Conservation (phyloP, 2,888 invertebrate genomes). For the Drosophila robusta region DNA sequence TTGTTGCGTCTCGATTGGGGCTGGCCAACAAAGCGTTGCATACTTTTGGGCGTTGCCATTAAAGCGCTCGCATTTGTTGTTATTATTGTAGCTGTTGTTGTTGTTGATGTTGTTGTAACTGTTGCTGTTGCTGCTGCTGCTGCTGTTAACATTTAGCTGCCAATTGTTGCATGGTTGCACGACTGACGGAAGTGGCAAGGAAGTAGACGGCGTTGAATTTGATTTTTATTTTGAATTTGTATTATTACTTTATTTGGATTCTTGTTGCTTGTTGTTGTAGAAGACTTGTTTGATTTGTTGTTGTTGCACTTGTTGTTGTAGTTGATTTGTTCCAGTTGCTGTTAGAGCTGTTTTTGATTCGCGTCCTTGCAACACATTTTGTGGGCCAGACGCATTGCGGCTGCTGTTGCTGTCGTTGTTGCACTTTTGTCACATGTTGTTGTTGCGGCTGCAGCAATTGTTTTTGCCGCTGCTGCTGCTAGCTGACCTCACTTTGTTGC, state of each 20-base stretch:
- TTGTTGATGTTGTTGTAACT: neutral
- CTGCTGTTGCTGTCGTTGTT: slow-evolving; percentile 17
- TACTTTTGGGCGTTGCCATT: slow-evolving; percentile 64
- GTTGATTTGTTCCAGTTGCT: slow-evolving; percentile 22
- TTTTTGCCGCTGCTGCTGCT: slow-evolving; percentile 17
- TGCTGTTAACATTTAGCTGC: slow-evolving; percentile 34
- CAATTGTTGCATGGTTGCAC: slow-evolving; percentile 49
- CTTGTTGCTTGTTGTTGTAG: slow-evolving; percentile 20
- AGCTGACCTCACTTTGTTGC: slow-evolving; percentile 33
- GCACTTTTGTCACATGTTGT: slow-evolving; percentile 8
- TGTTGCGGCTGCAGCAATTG: slow-evolving; percentile 11
- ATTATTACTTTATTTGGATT: neutral
- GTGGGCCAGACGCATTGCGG: slow-evolving; percentile 19
- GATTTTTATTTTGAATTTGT: slow-evolving; percentile 3
- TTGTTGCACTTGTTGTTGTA: slow-evolving; percentile 29
- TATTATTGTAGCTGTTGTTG: slow-evolving; percentile 5
- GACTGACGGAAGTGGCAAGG: slow-evolving; percentile 2
- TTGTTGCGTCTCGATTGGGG: slow-evolving; percentile 24
- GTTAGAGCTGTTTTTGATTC: slow-evolving; percentile 31
- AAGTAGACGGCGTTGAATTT: slow-evolving; percentile 17
- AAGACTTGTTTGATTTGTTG: slow-evolving; percentile 21
- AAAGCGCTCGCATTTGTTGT: slow-evolving; percentile 32
- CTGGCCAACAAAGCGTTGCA: slow-evolving; percentile 54
- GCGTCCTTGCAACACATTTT: slow-evolving; percentile 35
- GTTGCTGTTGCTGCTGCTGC: neutral